These are phyloP conservation scores for Carposina sasakii DNA, from an alignment of 1,140 invertebrate species.

Conservation along the genomic window DNA sequence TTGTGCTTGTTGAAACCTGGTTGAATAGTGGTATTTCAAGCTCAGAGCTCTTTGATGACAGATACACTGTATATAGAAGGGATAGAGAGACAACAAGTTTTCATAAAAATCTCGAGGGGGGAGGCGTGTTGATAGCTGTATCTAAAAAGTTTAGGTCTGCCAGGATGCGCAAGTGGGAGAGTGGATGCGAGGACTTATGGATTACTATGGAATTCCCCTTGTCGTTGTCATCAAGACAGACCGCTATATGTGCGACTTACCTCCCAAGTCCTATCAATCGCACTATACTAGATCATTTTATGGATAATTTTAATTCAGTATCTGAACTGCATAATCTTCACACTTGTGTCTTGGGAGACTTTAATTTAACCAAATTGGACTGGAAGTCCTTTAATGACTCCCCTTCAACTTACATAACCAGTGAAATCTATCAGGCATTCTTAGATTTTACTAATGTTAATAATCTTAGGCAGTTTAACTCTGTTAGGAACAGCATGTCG, in stretches of 20 bases:
- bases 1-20: conserved; percentile 1
- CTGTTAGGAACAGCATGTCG: too few species aligned
- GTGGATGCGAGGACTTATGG: background rate
- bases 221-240: background rate
- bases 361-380: background rate
- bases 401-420: too few species aligned
- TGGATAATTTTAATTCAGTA: background rate
- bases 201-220: background rate
- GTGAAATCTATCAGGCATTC: too few species aligned
- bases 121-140: conserved; percentile 1
- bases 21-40: background rate
- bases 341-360: background rate
- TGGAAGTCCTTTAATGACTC: too few species aligned
- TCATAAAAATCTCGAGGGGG: background rate
- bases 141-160: background rate
- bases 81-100: background rate
- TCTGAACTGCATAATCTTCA: background rate
- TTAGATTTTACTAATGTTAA: too few species aligned
- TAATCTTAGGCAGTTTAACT: too few species aligned
- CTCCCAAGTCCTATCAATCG: background rate
- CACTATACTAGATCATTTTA: background rate
- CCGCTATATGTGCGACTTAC: background rate
- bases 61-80: background rate
- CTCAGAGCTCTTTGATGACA: background rate
- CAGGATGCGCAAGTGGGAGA: background rate